These are phyloP conservation scores for Xenus cinereus DNA, from an alignment of 2,113 vertebrate genomes.

Conservation along the genomic window DNA sequence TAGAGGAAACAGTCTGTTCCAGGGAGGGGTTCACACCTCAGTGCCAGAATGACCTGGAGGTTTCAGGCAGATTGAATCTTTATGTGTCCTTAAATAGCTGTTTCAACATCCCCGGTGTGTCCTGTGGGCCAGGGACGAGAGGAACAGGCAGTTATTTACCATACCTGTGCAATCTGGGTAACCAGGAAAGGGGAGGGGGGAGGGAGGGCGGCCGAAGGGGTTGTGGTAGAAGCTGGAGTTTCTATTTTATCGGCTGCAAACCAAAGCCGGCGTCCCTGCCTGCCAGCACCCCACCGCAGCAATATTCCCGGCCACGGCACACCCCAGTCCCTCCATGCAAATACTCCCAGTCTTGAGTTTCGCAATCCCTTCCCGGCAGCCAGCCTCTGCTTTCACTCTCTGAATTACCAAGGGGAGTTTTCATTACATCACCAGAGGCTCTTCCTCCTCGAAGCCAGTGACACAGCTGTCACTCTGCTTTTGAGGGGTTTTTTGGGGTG, in stretches of 20 bases:
- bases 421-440: conserved; percentile 13
- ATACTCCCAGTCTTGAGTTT: background rate
- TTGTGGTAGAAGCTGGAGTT: background rate
- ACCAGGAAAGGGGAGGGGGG: background rate
- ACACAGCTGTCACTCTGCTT: background rate
- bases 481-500: background rate
- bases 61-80: background rate
- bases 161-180: background rate
- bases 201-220: background rate
- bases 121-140: background rate
- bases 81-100: background rate
- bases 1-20: background rate
- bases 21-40: background rate
- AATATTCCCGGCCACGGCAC: background rate
- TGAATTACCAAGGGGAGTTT: conserved; percentile 45
- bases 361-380: conserved; percentile 34
- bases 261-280: rapidly evolving
- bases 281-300: background rate
- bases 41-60: background rate
- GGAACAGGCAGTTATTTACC: background rate
- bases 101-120: background rate
- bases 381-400: conserved; percentile 60
- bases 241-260: background rate
- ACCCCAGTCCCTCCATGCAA: background rate
- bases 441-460: background rate